These are phyloP conservation scores for Campylomormyrus numenius DNA, from an alignment of 2,113 vertebrate genomes.

Conservation along the genomic window DNA sequence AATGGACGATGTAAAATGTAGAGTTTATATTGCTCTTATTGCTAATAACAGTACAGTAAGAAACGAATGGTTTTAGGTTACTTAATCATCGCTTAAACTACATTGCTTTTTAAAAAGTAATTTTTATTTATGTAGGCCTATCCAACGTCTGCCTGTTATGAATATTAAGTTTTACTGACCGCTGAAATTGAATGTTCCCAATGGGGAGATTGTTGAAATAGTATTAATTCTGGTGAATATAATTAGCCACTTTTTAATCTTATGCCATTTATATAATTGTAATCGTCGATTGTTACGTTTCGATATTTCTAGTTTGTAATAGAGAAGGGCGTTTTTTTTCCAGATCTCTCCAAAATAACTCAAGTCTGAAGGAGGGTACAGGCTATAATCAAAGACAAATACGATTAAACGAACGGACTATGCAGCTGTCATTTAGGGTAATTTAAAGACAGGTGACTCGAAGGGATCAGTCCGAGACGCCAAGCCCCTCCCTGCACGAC, in stretches of 20 bases:
- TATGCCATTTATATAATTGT: background rate
- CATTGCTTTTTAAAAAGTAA: background rate
- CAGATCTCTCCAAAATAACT: constrained; percentile 27
- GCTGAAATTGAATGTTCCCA: background rate
- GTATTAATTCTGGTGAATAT: background rate
- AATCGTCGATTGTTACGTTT: background rate
- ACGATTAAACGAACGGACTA: constrained; percentile 24
- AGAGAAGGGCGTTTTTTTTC: background rate
- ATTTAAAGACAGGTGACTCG: constrained; percentile 22
- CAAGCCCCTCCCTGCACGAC: background rate
- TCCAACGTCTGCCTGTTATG: background rate
- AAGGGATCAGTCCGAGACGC: background rate
- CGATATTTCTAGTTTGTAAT: background rate
- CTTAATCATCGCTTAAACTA: background rate
- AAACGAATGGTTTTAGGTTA: background rate
- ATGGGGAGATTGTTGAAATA: background rate
- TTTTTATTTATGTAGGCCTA: background rate
- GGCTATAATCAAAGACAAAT: constrained; percentile 27
- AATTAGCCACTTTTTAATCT: background rate
- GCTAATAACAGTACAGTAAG: background rate
- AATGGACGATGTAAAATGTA: background rate
- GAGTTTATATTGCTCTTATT: background rate
- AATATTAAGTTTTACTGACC: background rate
- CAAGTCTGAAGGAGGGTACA: background rate
- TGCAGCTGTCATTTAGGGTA: constrained; percentile 13